Conservation (phyloP, 2,113 vertebrate genomes). For the Camarhynchus parvulus region DNA sequence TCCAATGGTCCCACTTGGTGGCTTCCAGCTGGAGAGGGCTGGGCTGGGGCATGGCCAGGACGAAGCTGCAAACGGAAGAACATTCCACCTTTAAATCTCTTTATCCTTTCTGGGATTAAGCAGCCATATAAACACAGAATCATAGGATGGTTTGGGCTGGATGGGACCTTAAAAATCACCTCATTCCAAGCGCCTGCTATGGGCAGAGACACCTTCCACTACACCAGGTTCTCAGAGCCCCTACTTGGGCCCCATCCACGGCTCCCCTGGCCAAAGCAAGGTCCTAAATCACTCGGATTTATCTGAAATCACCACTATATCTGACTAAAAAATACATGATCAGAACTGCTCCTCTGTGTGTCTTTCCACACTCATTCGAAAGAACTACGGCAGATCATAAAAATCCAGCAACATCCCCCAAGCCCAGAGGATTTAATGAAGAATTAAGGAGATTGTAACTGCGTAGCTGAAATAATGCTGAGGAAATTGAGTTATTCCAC, state of each 20-base stretch:
- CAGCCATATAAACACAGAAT: neutral
- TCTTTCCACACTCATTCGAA: conserved; percentile 50
- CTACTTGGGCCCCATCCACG: neutral
- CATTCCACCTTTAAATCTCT: neutral
- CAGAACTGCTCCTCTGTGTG: conserved; percentile 60
- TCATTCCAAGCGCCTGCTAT: neutral
- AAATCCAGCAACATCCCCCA: conserved; percentile 45
- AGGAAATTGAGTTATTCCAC: conserved; percentile 76
- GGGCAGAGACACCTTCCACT: neutral
- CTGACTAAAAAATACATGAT: conserved; percentile 45
- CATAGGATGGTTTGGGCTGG: neutral
- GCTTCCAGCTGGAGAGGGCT: neutral
- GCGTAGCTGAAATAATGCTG: conserved; percentile 70
- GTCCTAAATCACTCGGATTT: conserved; percentile 32
- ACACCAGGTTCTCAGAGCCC: neutral
- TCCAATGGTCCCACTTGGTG: neutral
- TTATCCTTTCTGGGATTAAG: neutral
- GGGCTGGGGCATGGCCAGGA: neutral
- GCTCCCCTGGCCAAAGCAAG: neutral
- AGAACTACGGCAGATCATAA: conserved; percentile 52
- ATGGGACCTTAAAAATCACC: neutral
- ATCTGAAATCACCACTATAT: conserved; percentile 8
- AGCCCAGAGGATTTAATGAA: conserved; percentile 74
- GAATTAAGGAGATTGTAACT: conserved; percentile 71
- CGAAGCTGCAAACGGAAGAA: neutral